phyloP scores from a whole-genome alignment of 2,797 vertebrate species.

The Chelonia mydas region DNA sequence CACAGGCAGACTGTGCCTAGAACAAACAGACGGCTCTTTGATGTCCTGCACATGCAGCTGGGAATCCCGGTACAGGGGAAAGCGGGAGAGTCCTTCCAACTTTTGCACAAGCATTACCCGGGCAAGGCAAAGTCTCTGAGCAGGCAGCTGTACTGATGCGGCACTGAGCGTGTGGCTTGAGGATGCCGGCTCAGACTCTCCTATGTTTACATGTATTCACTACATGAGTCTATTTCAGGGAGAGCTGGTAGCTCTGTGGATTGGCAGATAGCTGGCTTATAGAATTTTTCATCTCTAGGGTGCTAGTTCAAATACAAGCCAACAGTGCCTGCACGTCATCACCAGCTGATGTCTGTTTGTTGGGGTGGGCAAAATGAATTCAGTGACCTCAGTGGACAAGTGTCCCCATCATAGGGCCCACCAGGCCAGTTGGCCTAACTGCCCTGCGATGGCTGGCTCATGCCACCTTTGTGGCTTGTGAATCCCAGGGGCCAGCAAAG shows the following conservation, averaged over 20 bases:
- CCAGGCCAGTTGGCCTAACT: neutral
- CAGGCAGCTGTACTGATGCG: neutral
- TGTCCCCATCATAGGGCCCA: neutral
- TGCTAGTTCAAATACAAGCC: neutral
- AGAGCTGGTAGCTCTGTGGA: neutral
- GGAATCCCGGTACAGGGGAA: neutral
- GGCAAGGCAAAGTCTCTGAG: too few species aligned
- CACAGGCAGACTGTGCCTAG: neutral
- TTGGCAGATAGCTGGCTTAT: neutral
- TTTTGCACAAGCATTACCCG: neutral
- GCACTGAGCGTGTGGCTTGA: too few species aligned
- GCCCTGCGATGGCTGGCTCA: neutral
- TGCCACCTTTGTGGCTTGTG: neutral
- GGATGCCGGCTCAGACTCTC: neutral
- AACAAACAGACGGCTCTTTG: neutral
- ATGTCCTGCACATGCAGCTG: neutral
- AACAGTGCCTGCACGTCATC: neutral
- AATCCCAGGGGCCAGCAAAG: neutral
- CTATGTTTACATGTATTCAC: neutral
- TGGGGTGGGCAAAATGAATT: conserved; percentile 12
- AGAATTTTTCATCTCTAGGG: neutral
- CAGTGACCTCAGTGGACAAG: neutral
- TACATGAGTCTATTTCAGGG: neutral
- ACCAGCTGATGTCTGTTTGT: neutral
- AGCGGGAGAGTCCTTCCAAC: neutral